Conservation (phyloP, 2,888 invertebrate genomes). For the Limnephilus auricula region DNA sequence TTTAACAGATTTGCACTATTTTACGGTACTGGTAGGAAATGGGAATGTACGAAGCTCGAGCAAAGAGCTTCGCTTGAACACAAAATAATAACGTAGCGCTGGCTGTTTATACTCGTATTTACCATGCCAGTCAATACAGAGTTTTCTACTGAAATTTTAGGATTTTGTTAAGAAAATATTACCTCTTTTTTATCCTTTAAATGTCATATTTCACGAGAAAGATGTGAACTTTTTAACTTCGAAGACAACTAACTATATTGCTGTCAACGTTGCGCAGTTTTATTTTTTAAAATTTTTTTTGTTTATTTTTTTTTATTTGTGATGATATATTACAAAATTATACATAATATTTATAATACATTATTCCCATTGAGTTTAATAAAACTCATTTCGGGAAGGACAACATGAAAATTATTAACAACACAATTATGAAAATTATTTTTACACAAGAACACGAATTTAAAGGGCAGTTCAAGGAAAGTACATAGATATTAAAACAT, state of each 20-base stretch:
- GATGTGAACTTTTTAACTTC: not conserved
- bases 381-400: no score
- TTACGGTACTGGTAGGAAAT: not conserved
- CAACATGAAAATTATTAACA: no score
- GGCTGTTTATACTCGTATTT: not conserved
- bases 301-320: no score
- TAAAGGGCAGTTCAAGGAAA: no score
- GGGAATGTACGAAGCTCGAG: not conserved
- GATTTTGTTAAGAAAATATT: not conserved
- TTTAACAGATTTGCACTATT: no score
- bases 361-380: no score
- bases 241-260: not conserved
- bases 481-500: no score
- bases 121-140: not conserved
- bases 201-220: not conserved
- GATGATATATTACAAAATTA: no score
- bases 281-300: no score
- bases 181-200: not conserved
- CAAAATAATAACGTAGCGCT: not conserved
- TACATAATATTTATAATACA: no score
- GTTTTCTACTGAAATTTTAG: not conserved
- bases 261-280: not conserved
- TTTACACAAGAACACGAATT: no score
- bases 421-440: no score
- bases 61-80: not conserved